Base-by-base conservation (phyloP, 2,113 vertebrate genomes). In the Ceyx margarethae region DNA sequence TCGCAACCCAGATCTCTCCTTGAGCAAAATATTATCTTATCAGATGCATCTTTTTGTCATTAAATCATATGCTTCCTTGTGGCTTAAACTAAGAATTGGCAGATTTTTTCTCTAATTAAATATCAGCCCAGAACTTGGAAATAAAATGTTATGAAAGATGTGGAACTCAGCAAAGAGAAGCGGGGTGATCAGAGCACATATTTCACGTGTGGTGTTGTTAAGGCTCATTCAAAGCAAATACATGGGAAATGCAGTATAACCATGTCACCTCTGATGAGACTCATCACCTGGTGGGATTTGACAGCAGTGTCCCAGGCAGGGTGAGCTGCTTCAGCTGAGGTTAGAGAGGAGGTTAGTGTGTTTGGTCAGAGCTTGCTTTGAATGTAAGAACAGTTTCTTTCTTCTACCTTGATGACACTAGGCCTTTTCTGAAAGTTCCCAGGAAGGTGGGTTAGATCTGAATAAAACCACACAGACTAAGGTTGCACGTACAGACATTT, bases 21-120 rank as follows among this genome's bases (percentile, higher is more conserved):
- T 94, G 62, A 93, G 93, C 86, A 66, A 95, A 86, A 72, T 79
- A 65, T 78, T 95, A 79, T 95, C 95, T 95, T 95, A 96, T 95
- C 95, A 94, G 77, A 50, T 83, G 13, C 74, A 95, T 96, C 95
- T 90, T 94, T 71, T 86, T 40, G 20, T 76, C 92, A 69, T 89
- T 96, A 96, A 95, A 95, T 96, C 88, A 95, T 93, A 18, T 73
- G 37, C 33, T 90, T 50, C 46, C 69, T 94, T 75, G 53, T 94
- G 53, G 48, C 69, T 93, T 86, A 67, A 90, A 56, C 14, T 31
- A 25, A 33, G n/a, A 48, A 23, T 31, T 74, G 74, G 3, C 9
- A 60, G 26, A 10, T 7, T 15, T 62, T 79, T 43, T 10, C 23
- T 88, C 9, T 29, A 51, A 35, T 45, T 40, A 85, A 89, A 33